Base-by-base conservation (phyloP, 2,888 invertebrate genomes). In the Rhaphigaster nebulosa region DNA sequence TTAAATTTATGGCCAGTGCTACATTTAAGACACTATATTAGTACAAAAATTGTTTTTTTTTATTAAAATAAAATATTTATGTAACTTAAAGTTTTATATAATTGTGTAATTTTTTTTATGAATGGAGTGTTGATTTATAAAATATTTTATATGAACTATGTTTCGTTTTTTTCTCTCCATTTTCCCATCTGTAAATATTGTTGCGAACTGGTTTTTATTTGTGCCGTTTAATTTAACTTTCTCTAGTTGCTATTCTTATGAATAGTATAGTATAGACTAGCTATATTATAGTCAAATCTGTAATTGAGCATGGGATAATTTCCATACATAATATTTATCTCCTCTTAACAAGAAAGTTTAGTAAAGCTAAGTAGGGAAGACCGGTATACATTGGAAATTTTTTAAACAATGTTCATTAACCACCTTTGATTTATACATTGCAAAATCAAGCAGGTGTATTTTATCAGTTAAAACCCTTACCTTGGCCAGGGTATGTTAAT, bases 1-100 rank as follows among this genome's bases (percentile, higher is more conserved):
- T 34, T 45, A 15, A 84, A 45, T n/a, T n/a, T 45, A 45, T 84
- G 84, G 84, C 84, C 84, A 45, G 84, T 84, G n/a, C 45, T 84
- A n/a, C n/a, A 45, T 80, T 84, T 84, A 84, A 84, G 84, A 50
- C 84, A 45, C 12, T 84, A 45, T 84, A n/a, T 84, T 84, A 84
- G 84, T 84, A 84, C 84, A 84, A 84, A 80, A 84, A 23, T 84
- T 84, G 41, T 45, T 45, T 84, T 20, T 34, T 76, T 38, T 38
- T 8, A 50, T 26, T 70, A n/a, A n/a, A 45, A 80, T 12, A 38
- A 41, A 26, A 41, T 80, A 80, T 80, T 80, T 80, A 80, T 80
- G 8, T 80, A 80, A 41, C 23, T 41, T 84, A 45, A 45, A 84
- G 20, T 45, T 45, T 84, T 84, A 45, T 84, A 45, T 84, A 45